Evolutionary conservation across 2,797 vertebrate genomes (phyloP), one percentile per base, ranked within the genome.

Genomic region (Nasua narica): DNA sequence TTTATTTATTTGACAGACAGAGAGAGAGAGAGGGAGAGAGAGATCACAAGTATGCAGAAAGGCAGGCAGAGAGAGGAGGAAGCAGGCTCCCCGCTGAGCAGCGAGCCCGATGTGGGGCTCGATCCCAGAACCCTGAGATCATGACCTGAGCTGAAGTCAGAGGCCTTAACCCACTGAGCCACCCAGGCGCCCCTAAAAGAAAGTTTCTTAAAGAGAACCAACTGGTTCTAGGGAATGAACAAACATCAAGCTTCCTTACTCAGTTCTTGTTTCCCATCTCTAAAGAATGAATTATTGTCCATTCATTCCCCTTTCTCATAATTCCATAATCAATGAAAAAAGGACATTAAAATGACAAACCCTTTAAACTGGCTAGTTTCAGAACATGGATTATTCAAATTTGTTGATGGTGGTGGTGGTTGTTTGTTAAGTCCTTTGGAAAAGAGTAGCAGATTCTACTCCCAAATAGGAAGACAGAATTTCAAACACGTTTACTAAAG

Each of bases 381-480:
- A 94, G 62, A 91, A 46, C 52, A 69, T 2, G 16, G 16, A 62
- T 15, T 78, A 15, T 48, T 88, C 54, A 27, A 25, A 77, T 79
- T 67, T 54, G 48, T 54, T 70, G 46, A 1, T 62, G 60, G 0
- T 86, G 32, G 70, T 48, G 54, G 8, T 70, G 74, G 27, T 40
- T 85, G 40, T 69, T 81, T 85, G 35, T 76, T 82, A 91, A 82
- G 78, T 96, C 19, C n/a, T 87, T 81, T 81, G 65, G 81, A 96
- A 97, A 95, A 92, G 29, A 84, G 79, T 18, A 86, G 78, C 50
- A 82, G 56, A 87, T 72, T 94, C 78, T 87, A 56, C 15, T 29
- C 32, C 52, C 37, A 95, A 58, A 89, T 29, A 29, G 87, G 40
- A 95, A 95, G 32, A 78, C 8, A 65, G n/a, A 70, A 84, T 32